A percentile compares a stretch with the other conserved stretches of the same genome.
Conservation (phyloP, 2,113 vertebrate genomes). For the Oncorhynchus masou region DNA sequence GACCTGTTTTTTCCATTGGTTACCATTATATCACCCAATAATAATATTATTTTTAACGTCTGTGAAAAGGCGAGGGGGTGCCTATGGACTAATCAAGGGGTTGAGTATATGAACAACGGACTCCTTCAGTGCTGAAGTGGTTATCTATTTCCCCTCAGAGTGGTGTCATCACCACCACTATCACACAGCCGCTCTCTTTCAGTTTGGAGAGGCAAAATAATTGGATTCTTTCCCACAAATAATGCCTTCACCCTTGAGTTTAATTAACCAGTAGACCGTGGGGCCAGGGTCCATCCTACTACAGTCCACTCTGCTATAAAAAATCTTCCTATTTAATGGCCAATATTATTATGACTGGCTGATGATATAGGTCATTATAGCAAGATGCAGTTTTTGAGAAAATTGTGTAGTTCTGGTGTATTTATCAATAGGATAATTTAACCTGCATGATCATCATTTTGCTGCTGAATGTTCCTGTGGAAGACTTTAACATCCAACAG, state of each 20-base stretch:
- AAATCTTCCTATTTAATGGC: conserved; percentile 68
- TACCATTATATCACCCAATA: conserved; percentile 44
- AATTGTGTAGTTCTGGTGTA: too few species aligned
- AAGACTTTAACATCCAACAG: too few species aligned
- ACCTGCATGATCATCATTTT: too few species aligned
- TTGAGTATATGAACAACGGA: conserved; percentile 55
- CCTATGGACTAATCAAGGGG: conserved; percentile 53
- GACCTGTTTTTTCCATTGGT: conserved; percentile 15
- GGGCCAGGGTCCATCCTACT: conserved; percentile 59
- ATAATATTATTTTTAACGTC: conserved; percentile 39
- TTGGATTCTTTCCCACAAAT: conserved; percentile 87
- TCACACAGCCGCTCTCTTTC: conserved; percentile 59
- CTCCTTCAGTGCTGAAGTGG: conserved; percentile 73
- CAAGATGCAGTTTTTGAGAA: too few species aligned
- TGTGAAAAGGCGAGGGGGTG: conserved; percentile 47
- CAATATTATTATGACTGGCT: conserved; percentile 64
- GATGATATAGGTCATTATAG: conserved; percentile 62
- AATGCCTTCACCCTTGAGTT: conserved; percentile 65
- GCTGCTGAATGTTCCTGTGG: too few species aligned
- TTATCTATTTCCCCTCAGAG: conserved; percentile 54
- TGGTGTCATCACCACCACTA: conserved; percentile 12
- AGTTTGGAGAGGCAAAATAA: conserved; percentile 75
- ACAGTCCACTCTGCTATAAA: conserved; percentile 4
- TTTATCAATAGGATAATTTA: too few species aligned
- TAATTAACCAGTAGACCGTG: conserved; percentile 78